Percentiles rank a stretch among this genome's conserved stretches.
phyloP scores from a whole-genome alignment of 2,797 vertebrate genomes.

The Pelodytes ibericus region DNA sequence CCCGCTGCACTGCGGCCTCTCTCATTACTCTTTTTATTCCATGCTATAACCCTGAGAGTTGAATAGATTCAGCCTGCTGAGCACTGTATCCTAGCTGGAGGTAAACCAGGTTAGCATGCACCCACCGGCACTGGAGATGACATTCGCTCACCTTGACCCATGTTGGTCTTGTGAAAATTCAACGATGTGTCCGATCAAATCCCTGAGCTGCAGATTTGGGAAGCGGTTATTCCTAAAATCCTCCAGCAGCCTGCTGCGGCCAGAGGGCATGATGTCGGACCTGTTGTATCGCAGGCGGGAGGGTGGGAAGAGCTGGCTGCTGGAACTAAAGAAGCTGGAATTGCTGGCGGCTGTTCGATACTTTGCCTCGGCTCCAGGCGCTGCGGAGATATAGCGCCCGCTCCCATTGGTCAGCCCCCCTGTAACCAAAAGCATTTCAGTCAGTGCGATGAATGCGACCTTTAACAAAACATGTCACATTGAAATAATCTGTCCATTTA shows the following conservation, averaged over 20 bases:
- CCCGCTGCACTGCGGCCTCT: too few species aligned
- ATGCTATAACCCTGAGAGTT: too few species aligned
- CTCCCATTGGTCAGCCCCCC: constrained; percentile 97
- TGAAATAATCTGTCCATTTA: too few species aligned
- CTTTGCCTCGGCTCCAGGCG: constrained; percentile 95
- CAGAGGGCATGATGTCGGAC: constrained; percentile 95
- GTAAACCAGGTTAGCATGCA: too few species aligned
- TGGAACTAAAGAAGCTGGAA: constrained; percentile 96
- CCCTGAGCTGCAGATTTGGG: constrained; percentile 94
- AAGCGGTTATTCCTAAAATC: constrained; percentile 98
- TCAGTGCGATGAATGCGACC: not conserved
- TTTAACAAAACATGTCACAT: too few species aligned
- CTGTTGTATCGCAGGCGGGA: constrained; percentile 92
- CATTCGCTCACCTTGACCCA: constrained; percentile 89
- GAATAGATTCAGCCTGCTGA: too few species aligned
- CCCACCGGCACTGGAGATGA: too few species aligned
- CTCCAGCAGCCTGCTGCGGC: constrained; percentile 91
- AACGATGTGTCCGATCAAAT: constrained; percentile 95
- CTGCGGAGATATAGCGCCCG: constrained; percentile 95
- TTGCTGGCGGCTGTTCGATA: constrained; percentile 87
- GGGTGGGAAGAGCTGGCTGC: constrained; percentile 95
- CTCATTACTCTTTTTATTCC: too few species aligned
- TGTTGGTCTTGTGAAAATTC: constrained; percentile 98
- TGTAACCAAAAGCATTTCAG: constrained; percentile 69
- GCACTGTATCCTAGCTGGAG: too few species aligned